phyloP scores from a whole-genome alignment of 2,113 vertebrate genomes.

The Turdus rufiventris region DNA sequence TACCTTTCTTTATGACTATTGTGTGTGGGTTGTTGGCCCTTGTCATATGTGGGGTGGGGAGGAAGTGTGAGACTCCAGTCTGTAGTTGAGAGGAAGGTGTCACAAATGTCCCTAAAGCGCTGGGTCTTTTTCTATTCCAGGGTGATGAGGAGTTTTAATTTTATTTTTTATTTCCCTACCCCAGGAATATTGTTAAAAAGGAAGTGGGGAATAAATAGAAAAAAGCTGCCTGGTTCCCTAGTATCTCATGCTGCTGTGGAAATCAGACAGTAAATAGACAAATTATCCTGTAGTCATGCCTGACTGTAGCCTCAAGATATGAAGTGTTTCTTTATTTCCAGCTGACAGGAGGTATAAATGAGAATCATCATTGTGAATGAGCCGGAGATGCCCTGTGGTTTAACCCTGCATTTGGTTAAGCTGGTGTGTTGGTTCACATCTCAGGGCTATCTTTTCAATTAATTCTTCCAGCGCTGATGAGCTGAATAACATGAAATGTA shows the following conservation, averaged over 20 bases:
- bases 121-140: background rate
- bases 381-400: background rate
- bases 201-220: background rate
- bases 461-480: background rate
- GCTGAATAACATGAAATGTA: background rate
- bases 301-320: background rate
- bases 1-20: background rate
- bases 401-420: background rate
- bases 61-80: background rate
- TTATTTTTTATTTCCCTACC: no score
- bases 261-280: background rate
- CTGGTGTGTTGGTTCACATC: background rate
- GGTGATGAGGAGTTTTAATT: background rate
- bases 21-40: background rate
- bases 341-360: conserved; percentile 24
- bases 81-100: background rate
- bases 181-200: background rate
- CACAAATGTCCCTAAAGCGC: background rate
- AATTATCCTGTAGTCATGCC: background rate
- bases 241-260: background rate
- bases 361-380: background rate
- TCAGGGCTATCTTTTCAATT: conserved; percentile 17
- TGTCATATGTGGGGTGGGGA: fast-evolving
- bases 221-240: background rate
- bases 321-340: conserved; percentile 22